Conservation (phyloP, 2,113 vertebrate genomes). For the Rhagologus leucostigma region DNA sequence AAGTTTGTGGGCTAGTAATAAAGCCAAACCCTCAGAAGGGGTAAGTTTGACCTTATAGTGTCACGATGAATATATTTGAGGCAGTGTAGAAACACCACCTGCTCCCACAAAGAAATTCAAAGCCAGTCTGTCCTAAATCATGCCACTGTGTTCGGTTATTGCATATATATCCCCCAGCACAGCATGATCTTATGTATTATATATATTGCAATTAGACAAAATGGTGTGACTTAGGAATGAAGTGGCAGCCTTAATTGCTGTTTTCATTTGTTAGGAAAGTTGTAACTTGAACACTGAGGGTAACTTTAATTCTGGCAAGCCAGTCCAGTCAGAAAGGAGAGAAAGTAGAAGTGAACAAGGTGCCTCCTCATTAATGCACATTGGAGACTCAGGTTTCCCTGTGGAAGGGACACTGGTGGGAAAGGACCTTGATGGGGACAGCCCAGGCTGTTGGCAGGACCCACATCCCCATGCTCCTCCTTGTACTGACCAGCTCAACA, state of each 20-base stretch:
- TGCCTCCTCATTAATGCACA: background rate
- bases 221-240: slow-evolving; percentile 67
- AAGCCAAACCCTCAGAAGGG: slow-evolving; percentile 53
- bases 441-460: rapidly evolving
- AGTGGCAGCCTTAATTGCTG: slow-evolving; percentile 66
- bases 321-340: background rate
- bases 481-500: rapidly evolving
- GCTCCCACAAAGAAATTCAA: slow-evolving; percentile 68
- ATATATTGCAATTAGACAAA: slow-evolving; percentile 72
- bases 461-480: background rate
- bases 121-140: slow-evolving; percentile 68
- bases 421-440: rapidly evolving
- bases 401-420: background rate
- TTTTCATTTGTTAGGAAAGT: slow-evolving; percentile 56
- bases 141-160: slow-evolving; percentile 68
- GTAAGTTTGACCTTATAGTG: slow-evolving; percentile 69
- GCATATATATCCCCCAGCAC: slow-evolving; percentile 68
- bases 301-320: slow-evolving; percentile 25
- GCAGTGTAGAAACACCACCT: slow-evolving; percentile 66
- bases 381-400: background rate
- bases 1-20: slow-evolving; percentile 57
- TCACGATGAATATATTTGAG: slow-evolving; percentile 66
- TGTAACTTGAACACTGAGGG: slow-evolving; percentile 23
- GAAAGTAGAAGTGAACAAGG: background rate
- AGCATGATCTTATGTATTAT: slow-evolving; percentile 71